Conservation (phyloP, 2,888 invertebrate species). For the Trissonchulus sp. region DNA sequence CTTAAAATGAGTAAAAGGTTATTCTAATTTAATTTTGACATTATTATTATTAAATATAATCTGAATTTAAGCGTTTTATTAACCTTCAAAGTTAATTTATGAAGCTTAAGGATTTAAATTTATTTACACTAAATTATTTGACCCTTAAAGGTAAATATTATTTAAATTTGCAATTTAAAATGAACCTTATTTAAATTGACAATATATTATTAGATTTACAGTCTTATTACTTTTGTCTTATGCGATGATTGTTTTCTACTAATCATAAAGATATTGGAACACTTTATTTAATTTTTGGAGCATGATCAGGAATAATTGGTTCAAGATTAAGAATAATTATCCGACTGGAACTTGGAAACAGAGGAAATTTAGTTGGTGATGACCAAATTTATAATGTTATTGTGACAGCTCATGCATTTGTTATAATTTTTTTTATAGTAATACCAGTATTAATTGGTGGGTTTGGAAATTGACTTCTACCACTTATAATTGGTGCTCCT, state of each 20-base stretch:
- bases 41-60: too few relatives aligned
- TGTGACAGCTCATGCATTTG: constrained; percentile 71
- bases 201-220: too few relatives aligned
- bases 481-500: constrained; percentile 68
- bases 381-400: constrained; percentile 72
- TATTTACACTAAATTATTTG: too few relatives aligned
- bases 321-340: constrained; percentile 66
- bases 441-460: constrained; percentile 62
- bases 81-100: too few relatives aligned
- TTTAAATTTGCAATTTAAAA: too few relatives aligned
- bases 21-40: too few relatives aligned
- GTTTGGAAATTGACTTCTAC: constrained; percentile 74
- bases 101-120: too few relatives aligned
- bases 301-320: constrained; percentile 66
- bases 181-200: too few relatives aligned
- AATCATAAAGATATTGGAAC: constrained; percentile 70
- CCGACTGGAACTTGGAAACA: constrained; percentile 66
- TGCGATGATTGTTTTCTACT: constrained; percentile 29
- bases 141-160: too few relatives aligned
- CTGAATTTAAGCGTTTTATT: too few relatives aligned
- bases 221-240: background rate
- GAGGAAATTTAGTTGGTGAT: constrained; percentile 65
- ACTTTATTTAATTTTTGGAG: constrained; percentile 61
- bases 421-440: constrained; percentile 73
- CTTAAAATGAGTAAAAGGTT: too few relatives aligned